A percentile compares a stretch with the other conserved stretches of the same genome.
Evolutionary conservation across 1,140 invertebrate genomes (phyloP).

Genomic region (Cylas formicarius): DNA sequence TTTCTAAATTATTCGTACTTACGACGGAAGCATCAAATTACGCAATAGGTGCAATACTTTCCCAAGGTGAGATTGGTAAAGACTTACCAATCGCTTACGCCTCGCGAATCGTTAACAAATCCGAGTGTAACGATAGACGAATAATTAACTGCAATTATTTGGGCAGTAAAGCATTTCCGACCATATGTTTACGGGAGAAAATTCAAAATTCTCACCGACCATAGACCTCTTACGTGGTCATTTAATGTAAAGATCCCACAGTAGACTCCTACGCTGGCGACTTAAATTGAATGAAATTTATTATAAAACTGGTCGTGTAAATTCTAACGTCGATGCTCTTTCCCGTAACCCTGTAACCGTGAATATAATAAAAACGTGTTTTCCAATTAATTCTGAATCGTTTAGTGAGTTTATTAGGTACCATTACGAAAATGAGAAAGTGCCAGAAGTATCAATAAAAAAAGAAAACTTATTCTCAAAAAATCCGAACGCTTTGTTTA

Average conservation of each 20-base stretch:
- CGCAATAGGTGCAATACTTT: constrained; percentile 36
- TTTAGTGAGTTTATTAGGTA: constrained; percentile 31
- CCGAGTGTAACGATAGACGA: too few species aligned
- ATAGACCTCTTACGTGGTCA: constrained; percentile 31
- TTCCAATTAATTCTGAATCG: constrained; percentile 1
- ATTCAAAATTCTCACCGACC: constrained; percentile 15
- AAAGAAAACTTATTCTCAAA: constrained; percentile 22
- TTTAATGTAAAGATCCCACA: constrained; percentile 41
- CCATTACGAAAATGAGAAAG: constrained; percentile 27
- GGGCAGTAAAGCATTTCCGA: constrained; percentile 15
- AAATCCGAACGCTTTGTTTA: constrained; percentile 25
- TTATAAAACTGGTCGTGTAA: constrained; percentile 41
- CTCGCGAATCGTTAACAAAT: constrained; percentile 24
- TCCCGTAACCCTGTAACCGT: constrained; percentile 19
- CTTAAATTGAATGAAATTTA: constrained; percentile 37
- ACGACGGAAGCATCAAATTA: constrained; percentile 40
- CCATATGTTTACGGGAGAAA: constrained; percentile 16
- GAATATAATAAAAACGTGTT: constrained; percentile 5
- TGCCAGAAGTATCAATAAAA: constrained; percentile 22
- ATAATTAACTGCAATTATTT: too few species aligned
- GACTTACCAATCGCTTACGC: constrained; percentile 31
- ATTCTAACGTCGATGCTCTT: constrained; percentile 36
- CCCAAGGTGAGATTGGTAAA: constrained; percentile 25
- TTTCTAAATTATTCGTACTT: constrained; percentile 35
- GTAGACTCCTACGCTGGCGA: constrained; percentile 43